phyloP scores from a whole-genome alignment of 2,888 invertebrate genomes.

The Pasiphila rectangulata region DNA sequence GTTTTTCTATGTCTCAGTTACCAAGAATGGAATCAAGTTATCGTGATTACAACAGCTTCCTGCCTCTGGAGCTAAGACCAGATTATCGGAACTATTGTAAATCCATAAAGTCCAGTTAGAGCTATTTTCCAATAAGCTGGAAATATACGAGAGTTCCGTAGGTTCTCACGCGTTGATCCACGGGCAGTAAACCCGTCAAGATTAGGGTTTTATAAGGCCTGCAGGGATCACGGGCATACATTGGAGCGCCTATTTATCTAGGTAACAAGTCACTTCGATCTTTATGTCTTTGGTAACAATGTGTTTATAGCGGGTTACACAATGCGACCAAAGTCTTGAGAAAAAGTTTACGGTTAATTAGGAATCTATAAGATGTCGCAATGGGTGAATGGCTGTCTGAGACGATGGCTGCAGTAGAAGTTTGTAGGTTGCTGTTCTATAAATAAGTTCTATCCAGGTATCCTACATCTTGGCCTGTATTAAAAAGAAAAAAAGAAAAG shows the following conservation, averaged over 20 bases:
- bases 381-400: no score
- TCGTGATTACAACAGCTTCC: neutral
- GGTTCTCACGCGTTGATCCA: slow-evolving; percentile 49
- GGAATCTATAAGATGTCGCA: no score
- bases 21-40: no score
- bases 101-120: slow-evolving; percentile 26
- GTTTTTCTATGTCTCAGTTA: no score
- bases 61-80: neutral
- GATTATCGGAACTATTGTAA: slow-evolving; percentile 13
- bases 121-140: slow-evolving; percentile 25
- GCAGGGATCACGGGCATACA: slow-evolving; percentile 24
- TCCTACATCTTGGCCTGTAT: no score
- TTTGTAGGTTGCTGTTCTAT: no score
- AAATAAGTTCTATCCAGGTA: no score
- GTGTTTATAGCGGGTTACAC: slow-evolving; percentile 19
- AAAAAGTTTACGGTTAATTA: no score
- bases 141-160: slow-evolving; percentile 41
- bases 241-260: slow-evolving; percentile 24
- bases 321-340: no score
- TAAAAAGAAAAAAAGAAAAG: no score
- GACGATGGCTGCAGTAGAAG: no score
- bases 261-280: slow-evolving; percentile 11
- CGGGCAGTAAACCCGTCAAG: slow-evolving; percentile 41
- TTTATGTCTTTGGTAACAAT: slow-evolving; percentile 13
- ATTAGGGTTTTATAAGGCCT: slow-evolving; percentile 31